phyloP scores from a whole-genome alignment of 2,797 vertebrate species.

The Chrysocyon brachyurus region DNA sequence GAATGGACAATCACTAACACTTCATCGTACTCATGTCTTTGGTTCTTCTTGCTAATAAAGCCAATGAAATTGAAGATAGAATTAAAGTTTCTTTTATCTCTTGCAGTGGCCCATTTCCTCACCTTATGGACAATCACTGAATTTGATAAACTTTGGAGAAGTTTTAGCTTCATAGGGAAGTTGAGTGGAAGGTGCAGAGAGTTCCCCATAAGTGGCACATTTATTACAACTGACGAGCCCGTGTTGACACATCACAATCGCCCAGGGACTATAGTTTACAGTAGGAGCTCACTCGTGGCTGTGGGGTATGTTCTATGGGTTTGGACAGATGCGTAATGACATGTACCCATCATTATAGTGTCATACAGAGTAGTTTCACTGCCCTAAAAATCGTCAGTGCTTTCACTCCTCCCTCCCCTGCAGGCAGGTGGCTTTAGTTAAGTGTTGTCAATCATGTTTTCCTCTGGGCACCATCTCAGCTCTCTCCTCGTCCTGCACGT shows the following conservation, averaged over 20 bases:
- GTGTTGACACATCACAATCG: fast-evolving
- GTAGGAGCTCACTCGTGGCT: background rate
- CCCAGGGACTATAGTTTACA: background rate
- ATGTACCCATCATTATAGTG: background rate
- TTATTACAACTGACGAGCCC: no score
- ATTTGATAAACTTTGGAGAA: background rate
- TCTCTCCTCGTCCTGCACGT: background rate
- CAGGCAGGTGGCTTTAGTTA: background rate
- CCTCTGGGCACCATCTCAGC: background rate
- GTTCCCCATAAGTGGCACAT: background rate
- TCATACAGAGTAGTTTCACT: background rate
- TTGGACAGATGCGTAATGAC: no score
- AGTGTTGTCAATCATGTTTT: background rate
- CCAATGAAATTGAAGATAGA: background rate
- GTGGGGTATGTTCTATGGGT: background rate
- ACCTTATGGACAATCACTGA: background rate
- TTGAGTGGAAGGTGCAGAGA: background rate
- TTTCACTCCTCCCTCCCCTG: background rate
- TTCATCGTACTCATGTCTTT: background rate
- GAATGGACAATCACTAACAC: background rate
- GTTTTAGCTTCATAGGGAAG: background rate
- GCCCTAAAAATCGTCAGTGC: background rate
- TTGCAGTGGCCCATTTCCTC: background rate
- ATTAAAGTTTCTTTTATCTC: background rate
- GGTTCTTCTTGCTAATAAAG: background rate